Conservation (phyloP, 2,888 invertebrate species). For the Pandemis heparana region DNA sequence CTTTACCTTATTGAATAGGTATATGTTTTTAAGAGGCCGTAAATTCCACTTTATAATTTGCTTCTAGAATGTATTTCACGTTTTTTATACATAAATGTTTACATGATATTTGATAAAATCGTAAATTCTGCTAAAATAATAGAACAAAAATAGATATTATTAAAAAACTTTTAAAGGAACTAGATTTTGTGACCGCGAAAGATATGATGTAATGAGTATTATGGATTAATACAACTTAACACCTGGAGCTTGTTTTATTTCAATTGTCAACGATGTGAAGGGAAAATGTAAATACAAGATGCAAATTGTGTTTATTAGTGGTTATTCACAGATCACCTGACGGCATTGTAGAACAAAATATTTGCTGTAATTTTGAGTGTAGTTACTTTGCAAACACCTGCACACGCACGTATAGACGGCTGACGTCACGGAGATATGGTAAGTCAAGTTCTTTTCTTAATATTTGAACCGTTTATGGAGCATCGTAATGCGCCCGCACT, state of each 20-base stretch:
- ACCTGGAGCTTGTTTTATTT: constrained; percentile 63
- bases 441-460: constrained; percentile 24
- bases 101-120: constrained; percentile 28
- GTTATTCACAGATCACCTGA: constrained; percentile 39
- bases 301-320: constrained; percentile 34
- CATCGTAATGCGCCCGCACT: neutral
- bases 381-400: constrained; percentile 41
- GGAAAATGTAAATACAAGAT: constrained; percentile 32
- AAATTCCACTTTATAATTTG: constrained; percentile 10
- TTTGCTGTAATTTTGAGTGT: constrained; percentile 37
- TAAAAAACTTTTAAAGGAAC: neutral
- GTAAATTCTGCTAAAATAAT: constrained; percentile 26
- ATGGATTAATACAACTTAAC: constrained; percentile 79
- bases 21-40: neutral
- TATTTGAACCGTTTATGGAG: neutral
- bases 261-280: constrained; percentile 48
- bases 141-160: constrained; percentile 22
- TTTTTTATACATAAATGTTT: constrained; percentile 14
- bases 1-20: neutral
- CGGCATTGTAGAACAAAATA: constrained; percentile 31
- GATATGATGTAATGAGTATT: constrained; percentile 63
- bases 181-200: constrained; percentile 55
- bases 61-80: constrained; percentile 6
- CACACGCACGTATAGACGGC: constrained; percentile 33
- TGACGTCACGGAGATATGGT: constrained; percentile 33